Evolutionary conservation across 2,113 vertebrate genomes (phyloP).

Genomic region (Toxotes jaculatrix): DNA sequence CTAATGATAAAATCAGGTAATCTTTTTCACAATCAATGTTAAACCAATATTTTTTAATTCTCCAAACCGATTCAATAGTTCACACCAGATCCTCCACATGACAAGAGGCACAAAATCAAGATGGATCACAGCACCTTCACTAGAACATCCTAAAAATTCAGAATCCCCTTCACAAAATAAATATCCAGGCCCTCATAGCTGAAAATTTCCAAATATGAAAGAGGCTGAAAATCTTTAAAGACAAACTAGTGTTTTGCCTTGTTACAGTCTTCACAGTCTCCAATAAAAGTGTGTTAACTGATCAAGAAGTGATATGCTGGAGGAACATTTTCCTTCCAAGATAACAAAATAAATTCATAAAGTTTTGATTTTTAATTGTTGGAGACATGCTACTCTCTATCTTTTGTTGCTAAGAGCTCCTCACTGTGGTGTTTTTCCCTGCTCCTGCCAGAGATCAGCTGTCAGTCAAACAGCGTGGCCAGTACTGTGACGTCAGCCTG

Average conservation of each 20-base stretch:
- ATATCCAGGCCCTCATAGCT: too few relatives aligned
- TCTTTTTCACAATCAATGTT: not conserved
- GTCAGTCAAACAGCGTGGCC: constrained; percentile 30
- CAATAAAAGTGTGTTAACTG: not conserved
- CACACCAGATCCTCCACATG: not conserved
- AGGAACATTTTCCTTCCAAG: too few relatives aligned
- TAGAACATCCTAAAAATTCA: too few relatives aligned
- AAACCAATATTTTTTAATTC: too few relatives aligned
- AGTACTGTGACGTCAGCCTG: constrained; percentile 14
- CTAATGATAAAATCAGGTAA: not conserved
- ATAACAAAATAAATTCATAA: not conserved
- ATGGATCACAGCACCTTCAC: too few relatives aligned
- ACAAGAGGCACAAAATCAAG: too few relatives aligned
- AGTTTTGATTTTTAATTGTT: not conserved
- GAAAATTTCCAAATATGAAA: not conserved
- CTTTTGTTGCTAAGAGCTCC: not conserved
- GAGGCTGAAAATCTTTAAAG: not conserved
- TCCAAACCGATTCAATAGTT: too few relatives aligned
- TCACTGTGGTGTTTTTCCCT: not conserved
- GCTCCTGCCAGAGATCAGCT: constrained; percentile 16
- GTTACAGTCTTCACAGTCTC: too few relatives aligned
- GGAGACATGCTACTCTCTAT: not conserved
- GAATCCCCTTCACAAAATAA: too few relatives aligned
- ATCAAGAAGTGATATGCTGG: too few relatives aligned
- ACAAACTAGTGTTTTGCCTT: not conserved